Evolutionary conservation across 1,140 invertebrate genomes (phyloP).

Genomic region (Ruditapes philippinarum): DNA sequence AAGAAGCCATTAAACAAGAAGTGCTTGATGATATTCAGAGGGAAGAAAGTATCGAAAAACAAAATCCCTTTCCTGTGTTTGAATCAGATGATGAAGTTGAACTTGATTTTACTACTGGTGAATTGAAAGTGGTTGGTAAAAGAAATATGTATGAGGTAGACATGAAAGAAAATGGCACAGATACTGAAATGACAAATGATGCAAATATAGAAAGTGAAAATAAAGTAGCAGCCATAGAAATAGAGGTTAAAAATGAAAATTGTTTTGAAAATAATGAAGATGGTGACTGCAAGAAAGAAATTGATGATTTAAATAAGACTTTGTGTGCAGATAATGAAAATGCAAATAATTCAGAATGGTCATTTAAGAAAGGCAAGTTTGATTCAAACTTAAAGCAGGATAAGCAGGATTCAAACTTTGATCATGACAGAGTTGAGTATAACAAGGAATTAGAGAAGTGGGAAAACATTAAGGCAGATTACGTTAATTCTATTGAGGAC

Average conservation of each 20-base stretch:
- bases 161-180: neutral
- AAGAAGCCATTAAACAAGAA: neutral
- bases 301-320: neutral
- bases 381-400: neutral
- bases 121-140: constrained; percentile 42
- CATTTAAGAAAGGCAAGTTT: neutral
- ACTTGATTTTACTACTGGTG: constrained; percentile 53
- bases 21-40: neutral
- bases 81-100: constrained; percentile 53
- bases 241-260: neutral
- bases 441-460: neutral
- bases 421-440: neutral
- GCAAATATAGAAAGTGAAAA: neutral
- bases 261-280: neutral
- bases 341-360: neutral
- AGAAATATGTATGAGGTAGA: neutral
- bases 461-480: neutral
- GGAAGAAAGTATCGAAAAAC: neutral
- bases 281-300: neutral
- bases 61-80: constrained; percentile 35
- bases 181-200: neutral
- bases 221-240: neutral
- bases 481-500: too few species aligned
- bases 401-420: neutral
- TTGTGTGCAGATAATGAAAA: neutral